phyloP scores from a whole-genome alignment of 2,113 vertebrate genomes.

The Gorilla gorilla region DNA sequence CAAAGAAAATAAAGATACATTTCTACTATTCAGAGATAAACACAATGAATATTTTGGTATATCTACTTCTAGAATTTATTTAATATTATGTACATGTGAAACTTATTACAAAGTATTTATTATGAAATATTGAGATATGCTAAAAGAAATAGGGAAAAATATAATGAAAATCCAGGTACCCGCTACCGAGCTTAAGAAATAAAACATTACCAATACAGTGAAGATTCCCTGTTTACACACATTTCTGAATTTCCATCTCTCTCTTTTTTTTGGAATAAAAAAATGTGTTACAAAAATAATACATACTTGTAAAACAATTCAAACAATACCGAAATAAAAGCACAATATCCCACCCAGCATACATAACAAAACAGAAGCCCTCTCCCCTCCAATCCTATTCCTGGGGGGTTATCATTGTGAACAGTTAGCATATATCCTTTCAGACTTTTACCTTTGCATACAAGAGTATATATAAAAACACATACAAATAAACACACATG shows the following conservation, averaged over 20 bases:
- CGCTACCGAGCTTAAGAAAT: neutral
- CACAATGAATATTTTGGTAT: neutral
- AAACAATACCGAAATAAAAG: constrained; percentile 72
- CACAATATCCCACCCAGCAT: neutral
- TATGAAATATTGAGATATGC: neutral
- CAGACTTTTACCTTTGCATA: constrained; percentile 35
- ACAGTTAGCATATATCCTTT: constrained; percentile 27
- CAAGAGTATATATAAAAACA: constrained; percentile 51
- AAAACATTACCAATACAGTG: neutral
- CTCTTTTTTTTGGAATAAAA: too few species aligned
- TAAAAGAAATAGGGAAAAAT: neutral
- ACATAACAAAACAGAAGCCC: constrained; percentile 27
- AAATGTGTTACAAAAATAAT: constrained; percentile 69
- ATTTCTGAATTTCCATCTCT: neutral
- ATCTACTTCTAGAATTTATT: neutral
- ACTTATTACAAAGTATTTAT: neutral
- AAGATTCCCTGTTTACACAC: neutral
- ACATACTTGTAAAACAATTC: constrained; percentile 61
- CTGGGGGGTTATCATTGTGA: constrained; percentile 20
- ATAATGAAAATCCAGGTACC: neutral
- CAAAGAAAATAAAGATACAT: neutral
- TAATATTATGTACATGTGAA: neutral
- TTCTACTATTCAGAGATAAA: neutral
- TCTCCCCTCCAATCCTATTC: neutral
- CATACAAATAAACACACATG: constrained; percentile 34